phyloP scores from a whole-genome alignment of 2,888 invertebrate species.

The Pandemis cinnamomeana region DNA sequence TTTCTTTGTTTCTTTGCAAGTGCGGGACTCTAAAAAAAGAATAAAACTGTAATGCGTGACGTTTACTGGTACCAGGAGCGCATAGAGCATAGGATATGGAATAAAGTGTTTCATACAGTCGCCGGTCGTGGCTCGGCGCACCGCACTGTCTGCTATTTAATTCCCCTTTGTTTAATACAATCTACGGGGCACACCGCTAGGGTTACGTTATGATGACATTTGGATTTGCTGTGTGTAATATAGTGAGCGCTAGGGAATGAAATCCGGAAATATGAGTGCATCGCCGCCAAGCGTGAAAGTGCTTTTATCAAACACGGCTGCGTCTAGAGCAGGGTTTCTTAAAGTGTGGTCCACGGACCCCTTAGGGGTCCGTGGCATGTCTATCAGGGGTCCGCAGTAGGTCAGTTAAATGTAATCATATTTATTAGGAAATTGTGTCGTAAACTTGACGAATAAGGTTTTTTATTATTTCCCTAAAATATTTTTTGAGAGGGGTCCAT shows the following conservation, averaged over 20 bases:
- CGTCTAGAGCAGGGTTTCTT: too few relatives aligned
- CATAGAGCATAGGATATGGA: constrained; percentile 52
- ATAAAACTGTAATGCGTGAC: constrained; percentile 45
- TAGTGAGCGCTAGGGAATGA: constrained; percentile 62
- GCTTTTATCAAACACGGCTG: constrained; percentile 40
- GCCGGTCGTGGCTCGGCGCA: constrained; percentile 65
- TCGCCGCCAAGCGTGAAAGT: constrained; percentile 54
- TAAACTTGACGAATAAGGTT: too few relatives aligned
- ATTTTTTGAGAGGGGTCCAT: too few relatives aligned
- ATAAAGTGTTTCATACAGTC: constrained; percentile 63
- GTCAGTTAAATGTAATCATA: too few relatives aligned
- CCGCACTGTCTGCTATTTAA: constrained; percentile 70
- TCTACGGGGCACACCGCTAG: constrained; percentile 67
- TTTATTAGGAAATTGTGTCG: too few relatives aligned
- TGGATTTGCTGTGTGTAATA: constrained; percentile 59
- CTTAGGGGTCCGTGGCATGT: too few relatives aligned
- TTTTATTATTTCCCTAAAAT: too few relatives aligned
- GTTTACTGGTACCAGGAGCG: constrained; percentile 49
- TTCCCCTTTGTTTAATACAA: constrained; percentile 68
- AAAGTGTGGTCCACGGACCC: too few relatives aligned
- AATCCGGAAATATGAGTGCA: constrained; percentile 71
- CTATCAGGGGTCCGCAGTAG: too few relatives aligned
- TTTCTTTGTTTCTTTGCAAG: too few relatives aligned
- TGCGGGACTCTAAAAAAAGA: not conserved
- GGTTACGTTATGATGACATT: constrained; percentile 72